phyloP scores from a whole-genome alignment of 2,113 vertebrate species.

The Rhineura floridana region DNA sequence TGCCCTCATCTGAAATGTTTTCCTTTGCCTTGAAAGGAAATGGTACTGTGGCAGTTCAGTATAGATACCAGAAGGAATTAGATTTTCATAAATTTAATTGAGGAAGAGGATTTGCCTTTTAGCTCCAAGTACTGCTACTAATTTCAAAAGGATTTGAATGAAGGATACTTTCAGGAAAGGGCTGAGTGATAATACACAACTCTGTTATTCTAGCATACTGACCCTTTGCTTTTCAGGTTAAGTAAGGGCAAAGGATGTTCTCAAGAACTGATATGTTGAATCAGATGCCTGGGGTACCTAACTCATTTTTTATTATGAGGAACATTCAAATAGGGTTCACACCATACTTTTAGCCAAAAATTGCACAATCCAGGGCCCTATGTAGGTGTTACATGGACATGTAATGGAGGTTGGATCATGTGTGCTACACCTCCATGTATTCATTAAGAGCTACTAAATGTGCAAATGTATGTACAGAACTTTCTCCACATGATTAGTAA shows the following conservation, averaged over 20 bases:
- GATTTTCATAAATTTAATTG: constrained; percentile 2
- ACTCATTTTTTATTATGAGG: neutral
- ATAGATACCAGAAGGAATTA: neutral
- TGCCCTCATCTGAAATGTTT: neutral
- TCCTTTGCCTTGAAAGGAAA: neutral
- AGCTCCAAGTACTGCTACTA: neutral
- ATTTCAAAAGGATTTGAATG: neutral
- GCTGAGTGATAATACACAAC: neutral
- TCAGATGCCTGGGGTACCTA: neutral
- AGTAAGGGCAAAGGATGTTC: neutral
- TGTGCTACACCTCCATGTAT: neutral
- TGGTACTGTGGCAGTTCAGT: neutral
- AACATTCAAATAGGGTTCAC: neutral
- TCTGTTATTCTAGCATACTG: neutral
- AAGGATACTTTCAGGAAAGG: neutral
- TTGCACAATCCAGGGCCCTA: neutral
- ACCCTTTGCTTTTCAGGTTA: neutral
- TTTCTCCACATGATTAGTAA: neutral
- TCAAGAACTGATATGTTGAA: neutral
- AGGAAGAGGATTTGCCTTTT: constrained; percentile 23
- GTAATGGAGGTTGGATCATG: no score
- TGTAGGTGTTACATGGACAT: neutral
- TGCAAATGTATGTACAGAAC: neutral
- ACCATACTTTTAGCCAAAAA: neutral
- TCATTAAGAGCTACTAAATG: neutral